phyloP scores from a whole-genome alignment of 2,797 vertebrate species.

The Brachymystax lenok region DNA sequence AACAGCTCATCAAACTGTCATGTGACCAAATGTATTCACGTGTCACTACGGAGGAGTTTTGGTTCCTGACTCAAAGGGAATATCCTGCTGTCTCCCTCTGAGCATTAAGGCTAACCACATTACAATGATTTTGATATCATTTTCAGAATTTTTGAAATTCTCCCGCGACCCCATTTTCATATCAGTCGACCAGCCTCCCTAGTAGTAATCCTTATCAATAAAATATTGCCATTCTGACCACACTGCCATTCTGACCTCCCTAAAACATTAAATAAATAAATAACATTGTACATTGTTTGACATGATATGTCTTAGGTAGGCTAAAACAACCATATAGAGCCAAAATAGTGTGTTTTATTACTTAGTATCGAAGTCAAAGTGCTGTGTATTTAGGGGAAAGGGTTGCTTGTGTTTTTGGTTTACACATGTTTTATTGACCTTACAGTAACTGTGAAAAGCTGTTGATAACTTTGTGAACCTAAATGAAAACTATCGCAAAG shows the following conservation, averaged over 20 bases:
- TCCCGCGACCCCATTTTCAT: too few species aligned
- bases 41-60: too few species aligned
- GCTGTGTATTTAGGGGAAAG: not conserved
- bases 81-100: too few species aligned
- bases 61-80: too few species aligned
- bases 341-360: conserved; percentile 52
- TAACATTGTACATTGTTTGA: conserved; percentile 66
- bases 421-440: not conserved
- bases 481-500: not conserved
- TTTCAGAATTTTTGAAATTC: too few species aligned
- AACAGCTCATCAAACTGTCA: too few species aligned
- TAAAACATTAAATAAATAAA: not conserved
- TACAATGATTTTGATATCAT: too few species aligned
- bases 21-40: too few species aligned
- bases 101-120: too few species aligned
- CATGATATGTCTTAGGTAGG: conserved; percentile 72
- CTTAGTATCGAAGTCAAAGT: not conserved
- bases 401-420: not conserved
- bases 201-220: too few species aligned
- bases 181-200: too few species aligned
- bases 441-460: not conserved
- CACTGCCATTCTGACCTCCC: conserved; percentile 12
- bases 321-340: conserved; percentile 71
- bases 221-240: too few species aligned
- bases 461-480: not conserved